Conservation (phyloP, 2,888 invertebrate species). For the Philereme transversata region DNA sequence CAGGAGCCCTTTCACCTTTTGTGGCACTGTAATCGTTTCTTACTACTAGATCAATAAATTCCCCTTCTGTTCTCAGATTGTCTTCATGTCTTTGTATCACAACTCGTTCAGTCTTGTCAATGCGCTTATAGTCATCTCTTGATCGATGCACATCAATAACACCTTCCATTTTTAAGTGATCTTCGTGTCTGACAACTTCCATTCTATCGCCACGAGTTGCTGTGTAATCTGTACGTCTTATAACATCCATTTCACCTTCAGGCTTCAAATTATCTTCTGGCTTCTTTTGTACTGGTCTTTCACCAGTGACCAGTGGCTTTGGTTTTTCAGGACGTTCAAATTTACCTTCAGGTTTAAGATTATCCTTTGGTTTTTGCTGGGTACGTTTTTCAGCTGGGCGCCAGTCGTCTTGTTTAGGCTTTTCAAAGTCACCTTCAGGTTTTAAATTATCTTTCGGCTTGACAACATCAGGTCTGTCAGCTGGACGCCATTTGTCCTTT, state of each 20-base stretch:
- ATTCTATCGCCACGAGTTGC: slow-evolving; percentile 84
- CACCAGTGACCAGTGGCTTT: slow-evolving; percentile 57
- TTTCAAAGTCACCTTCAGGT: slow-evolving; percentile 80
- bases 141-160: slow-evolving; percentile 79
- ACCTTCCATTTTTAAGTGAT: slow-evolving; percentile 88
- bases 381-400: slow-evolving; percentile 58
- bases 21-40: slow-evolving; percentile 81
- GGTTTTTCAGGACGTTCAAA: slow-evolving; percentile 71
- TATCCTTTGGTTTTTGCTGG: slow-evolving; percentile 50
- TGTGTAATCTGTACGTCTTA: slow-evolving; percentile 70
- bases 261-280: slow-evolving; percentile 85
- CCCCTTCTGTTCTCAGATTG: slow-evolving; percentile 82
- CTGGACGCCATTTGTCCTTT: slow-evolving; percentile 54
- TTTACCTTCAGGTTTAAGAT: slow-evolving; percentile 71
- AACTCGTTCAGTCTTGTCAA: slow-evolving; percentile 80
- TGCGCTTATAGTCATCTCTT: slow-evolving; percentile 82
- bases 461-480: slow-evolving; percentile 49
- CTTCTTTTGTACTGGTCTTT: slow-evolving; percentile 67
- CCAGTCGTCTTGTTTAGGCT: slow-evolving; percentile 55
- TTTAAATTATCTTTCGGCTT: slow-evolving; percentile 73
- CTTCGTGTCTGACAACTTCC: slow-evolving; percentile 85
- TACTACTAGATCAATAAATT: slow-evolving; percentile 76
- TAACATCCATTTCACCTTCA: slow-evolving; percentile 83
- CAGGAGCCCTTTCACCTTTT: slow-evolving; percentile 85
- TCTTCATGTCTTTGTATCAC: slow-evolving; percentile 83